Conservation (phyloP, 2,797 vertebrate genomes). For the Arremon brunneinucha region DNA sequence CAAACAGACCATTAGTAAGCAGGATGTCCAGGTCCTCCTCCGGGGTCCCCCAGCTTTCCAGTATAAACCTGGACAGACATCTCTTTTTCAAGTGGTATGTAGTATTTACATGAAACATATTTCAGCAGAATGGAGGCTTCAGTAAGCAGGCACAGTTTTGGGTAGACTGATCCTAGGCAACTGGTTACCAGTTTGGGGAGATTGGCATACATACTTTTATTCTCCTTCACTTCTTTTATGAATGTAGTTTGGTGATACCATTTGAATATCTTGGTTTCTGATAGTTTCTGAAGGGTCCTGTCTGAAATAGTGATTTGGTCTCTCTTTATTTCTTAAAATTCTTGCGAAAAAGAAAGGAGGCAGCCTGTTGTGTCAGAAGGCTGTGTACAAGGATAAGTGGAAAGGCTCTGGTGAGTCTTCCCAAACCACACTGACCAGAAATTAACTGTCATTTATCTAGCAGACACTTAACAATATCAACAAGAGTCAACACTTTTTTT, state of each 20-base stretch:
- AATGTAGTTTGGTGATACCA: neutral
- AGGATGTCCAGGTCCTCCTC: neutral
- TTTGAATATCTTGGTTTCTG: neutral
- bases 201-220: neutral
- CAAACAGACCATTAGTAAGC: neutral
- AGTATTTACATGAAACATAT: neutral
- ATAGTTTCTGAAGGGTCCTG: neutral
- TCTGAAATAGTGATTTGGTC: neutral
- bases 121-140: neutral
- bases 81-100: neutral
- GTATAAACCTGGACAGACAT: neutral
- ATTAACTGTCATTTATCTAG: neutral
- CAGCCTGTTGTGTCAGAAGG: neutral
- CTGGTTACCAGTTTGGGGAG: neutral
- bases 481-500: neutral
- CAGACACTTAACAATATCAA: neutral
- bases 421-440: neutral
- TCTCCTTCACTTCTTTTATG: neutral
- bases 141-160: neutral
- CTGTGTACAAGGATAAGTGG: neutral
- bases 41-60: neutral
- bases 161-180: neutral
- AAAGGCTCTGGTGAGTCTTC: neutral
- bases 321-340: neutral
- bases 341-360: neutral